These are phyloP conservation scores for Oscheius sp. DNA, from an alignment of 2,888 invertebrate species.

Conservation along the genomic window DNA sequence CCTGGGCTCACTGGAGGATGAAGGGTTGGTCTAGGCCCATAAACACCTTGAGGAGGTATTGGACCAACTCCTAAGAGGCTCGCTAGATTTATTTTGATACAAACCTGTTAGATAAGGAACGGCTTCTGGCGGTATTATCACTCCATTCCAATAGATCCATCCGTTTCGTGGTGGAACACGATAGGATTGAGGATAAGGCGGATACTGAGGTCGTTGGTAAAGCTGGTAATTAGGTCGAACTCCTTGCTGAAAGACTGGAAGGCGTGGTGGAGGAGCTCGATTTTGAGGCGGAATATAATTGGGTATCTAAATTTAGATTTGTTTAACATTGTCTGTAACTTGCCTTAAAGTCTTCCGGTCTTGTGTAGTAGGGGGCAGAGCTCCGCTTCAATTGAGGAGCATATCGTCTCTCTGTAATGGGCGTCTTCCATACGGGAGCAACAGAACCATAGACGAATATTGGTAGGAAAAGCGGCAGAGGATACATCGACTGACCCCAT, in stretches of 20 bases:
- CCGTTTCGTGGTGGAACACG: background rate
- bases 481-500: slow-evolving; percentile 20
- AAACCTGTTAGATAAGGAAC: slow-evolving; percentile 15
- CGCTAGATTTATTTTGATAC: background rate
- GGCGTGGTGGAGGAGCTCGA: background rate
- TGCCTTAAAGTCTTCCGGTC: slow-evolving; percentile 24
- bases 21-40: slow-evolving; percentile 12
- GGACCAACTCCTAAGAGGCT: slow-evolving; percentile 7
- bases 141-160: slow-evolving; percentile 22
- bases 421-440: slow-evolving; percentile 48
- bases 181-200: background rate
- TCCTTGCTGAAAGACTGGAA: background rate
- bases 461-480: background rate
- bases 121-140: slow-evolving; percentile 10
- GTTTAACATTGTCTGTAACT: background rate
- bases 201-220: background rate
- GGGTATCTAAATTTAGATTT: background rate
- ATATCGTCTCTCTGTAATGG: slow-evolving; percentile 33
- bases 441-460: slow-evolving; percentile 15
- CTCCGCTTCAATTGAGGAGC: slow-evolving; percentile 23
- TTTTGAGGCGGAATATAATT: background rate
- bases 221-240: background rate
- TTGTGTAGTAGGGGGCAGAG: slow-evolving; percentile 20
- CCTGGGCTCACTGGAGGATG: background rate
- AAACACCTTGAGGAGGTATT: slow-evolving; percentile 25